A percentile compares a stretch with the other conserved stretches of the same genome.
These are phyloP conservation scores for Halcyon smyrnensis DNA, from an alignment of 2,797 vertebrate genomes.

Conservation along the genomic window DNA sequence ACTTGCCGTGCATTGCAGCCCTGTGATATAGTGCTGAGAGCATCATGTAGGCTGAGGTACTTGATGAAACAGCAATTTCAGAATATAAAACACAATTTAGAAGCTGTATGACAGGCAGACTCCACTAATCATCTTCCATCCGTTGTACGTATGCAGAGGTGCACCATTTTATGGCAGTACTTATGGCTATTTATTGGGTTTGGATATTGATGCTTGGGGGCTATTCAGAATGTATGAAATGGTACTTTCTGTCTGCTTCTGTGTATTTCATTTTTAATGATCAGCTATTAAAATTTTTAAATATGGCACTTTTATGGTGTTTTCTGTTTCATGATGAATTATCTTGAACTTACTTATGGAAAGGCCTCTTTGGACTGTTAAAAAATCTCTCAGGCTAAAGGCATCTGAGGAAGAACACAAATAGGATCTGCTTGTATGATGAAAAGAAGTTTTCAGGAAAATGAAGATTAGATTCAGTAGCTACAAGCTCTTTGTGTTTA, in stretches of 20 bases:
- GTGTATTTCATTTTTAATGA: background rate
- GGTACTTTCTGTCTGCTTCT: background rate
- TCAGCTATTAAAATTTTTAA: background rate
- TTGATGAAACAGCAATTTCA: background rate
- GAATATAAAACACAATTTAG: background rate
- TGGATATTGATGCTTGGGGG: background rate
- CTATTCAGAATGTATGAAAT: background rate
- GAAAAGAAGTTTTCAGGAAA: background rate
- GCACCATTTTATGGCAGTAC: background rate
- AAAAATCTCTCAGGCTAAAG: slow-evolving; percentile 5
- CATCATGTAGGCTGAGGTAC: background rate
- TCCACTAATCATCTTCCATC: background rate
- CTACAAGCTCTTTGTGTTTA: background rate
- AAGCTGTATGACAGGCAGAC: background rate
- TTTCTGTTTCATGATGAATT: background rate
- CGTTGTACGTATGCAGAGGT: background rate
- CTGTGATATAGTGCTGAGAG: background rate
- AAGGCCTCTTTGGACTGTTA: background rate
- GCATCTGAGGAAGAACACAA: background rate
- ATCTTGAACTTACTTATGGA: background rate
- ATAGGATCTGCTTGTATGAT: background rate
- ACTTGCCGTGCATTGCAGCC: background rate
- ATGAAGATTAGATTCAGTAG: background rate
- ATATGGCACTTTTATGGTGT: background rate
- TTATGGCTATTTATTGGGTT: background rate